Evolutionary conservation across 2,888 invertebrate genomes (phyloP), one percentile per base, ranked within the genome.

Genomic region (Melanophora roralis): DNA sequence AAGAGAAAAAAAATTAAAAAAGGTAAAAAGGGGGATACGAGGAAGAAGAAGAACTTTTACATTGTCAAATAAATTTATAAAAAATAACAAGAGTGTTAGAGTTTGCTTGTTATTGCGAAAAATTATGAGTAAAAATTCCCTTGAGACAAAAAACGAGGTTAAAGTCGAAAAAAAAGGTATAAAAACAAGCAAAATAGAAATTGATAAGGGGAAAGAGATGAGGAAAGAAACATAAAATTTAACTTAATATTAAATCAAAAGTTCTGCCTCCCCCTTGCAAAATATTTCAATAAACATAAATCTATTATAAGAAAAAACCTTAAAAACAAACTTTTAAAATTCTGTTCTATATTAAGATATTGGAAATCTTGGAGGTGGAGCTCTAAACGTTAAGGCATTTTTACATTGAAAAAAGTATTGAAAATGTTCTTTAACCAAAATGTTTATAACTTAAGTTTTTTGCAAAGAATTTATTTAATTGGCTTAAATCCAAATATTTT

Each of bases 241-340:
- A 80, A 73, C 76, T 80, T 76, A 76, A 57, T 62, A 43, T 45
- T 62, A 62, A 80, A 80, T 72, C 60, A 67, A 72, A 80, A 72
- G 32, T 34, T 32, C 19, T 21, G 43, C 23, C 14, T 19, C 55
- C 14, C 27, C 27, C 27, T 27, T 27, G 27, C 6, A 27, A 5
- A 5, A 27, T 5, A 6, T 27, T 27, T 27, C 27, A 27, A 27
- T 27, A 6, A 3, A 27, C 4, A 6, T 3, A 3, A 27, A 27
- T 3, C 6, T n/a, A n/a, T 27, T 27, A 27, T 5, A 27, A 27
- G 27, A 27, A 27, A 27, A 27, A 27, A 5, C 3, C 6, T 27
- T 27, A 27, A 27, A 6, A 27, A 27, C n/a, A n/a, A n/a, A n/a
- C n/a, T n/a, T n/a, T n/a, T n/a, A n/a, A n/a, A n/a, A n/a, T n/a